Evolutionary conservation across 2,113 vertebrate species (phyloP), one percentile per base, ranked within the genome.

Genomic region (Probosciger aterrimus): DNA sequence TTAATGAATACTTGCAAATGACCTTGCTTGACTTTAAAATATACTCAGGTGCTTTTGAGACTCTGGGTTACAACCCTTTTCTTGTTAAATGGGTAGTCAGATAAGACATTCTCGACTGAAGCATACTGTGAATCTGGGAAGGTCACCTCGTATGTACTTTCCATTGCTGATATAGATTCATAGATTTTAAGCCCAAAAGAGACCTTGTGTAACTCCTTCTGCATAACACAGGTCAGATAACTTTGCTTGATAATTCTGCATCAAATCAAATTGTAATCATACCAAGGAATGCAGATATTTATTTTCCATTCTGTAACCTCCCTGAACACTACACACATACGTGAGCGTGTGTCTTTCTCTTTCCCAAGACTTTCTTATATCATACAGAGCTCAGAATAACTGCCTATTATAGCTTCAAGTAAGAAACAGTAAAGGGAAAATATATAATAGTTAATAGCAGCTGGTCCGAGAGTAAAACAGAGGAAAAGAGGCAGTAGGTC

Each of bases 401-500:
- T 89, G 82, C 88, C 79, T 97, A 95, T 97, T 96, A 96, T 28
- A 96, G 16, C 64, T 94, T 86, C 2, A 15, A 76, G 47, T 47
- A 12, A 84, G 97, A 93, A 95, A 92, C 3, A 1, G 76, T 68
- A 81, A 88, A 96, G 78, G 77, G 85, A 90, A 90, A 97, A 96
- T 95, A 92, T 95, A 63, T 71, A 69, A 93, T 92, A 94, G 82
- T 96, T 97, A 97, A 93, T 11, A 49, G 49, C 92, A 93, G 87
- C 96, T 92, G 74, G 91, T 93, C 79, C 0, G 1, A 97, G 93
- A 96, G 94, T 97, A 97, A 97, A 97, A 92, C 81, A 88, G 92
- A 97, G 93, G 92, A 97, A 96, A 4, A 65, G 83, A 95, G 96
- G 60, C 78, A 95, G 89, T 90, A 95, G 93, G 96, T 96, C 97